Percentiles rank a stretch among this genome's conserved stretches.
phyloP scores from a whole-genome alignment of 2,888 invertebrate species.

The Pteria penguin region DNA sequence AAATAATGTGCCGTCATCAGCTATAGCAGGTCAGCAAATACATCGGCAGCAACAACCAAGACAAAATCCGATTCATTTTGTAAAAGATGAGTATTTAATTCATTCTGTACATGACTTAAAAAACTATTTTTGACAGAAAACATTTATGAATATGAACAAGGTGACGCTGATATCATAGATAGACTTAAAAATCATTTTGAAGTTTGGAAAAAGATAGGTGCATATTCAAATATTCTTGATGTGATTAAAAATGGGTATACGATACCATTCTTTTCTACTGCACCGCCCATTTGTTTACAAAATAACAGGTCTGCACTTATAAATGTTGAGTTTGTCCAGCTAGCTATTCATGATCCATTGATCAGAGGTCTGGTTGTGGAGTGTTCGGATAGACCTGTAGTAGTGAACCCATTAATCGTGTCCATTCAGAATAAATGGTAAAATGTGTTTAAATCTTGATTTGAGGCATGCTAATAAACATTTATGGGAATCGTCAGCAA shows the following conservation, averaged over 20 bases:
- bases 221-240: slow-evolving; percentile 33
- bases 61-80: not conserved
- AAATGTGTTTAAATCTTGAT: too few species aligned
- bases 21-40: not conserved
- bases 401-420: too few species aligned
- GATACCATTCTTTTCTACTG: slow-evolving; percentile 38
- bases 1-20: not conserved
- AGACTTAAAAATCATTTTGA: slow-evolving; percentile 32
- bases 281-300: not conserved
- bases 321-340: slow-evolving; percentile 15
- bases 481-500: too few species aligned
- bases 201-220: slow-evolving; percentile 38
- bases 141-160: slow-evolving; percentile 40
- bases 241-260: slow-evolving; percentile 35
- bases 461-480: too few species aligned
- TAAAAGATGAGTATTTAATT: slow-evolving; percentile 35
- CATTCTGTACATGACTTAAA: slow-evolving; percentile 2
- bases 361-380: slow-evolving; percentile 12
- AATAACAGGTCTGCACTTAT: slow-evolving; percentile 18
- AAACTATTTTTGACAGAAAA: slow-evolving; percentile 25
- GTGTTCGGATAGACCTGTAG: too few species aligned
- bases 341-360: slow-evolving; percentile 20
- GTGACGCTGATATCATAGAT: slow-evolving; percentile 19
- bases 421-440: too few species aligned
- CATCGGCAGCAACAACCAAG: not conserved